Conservation (phyloP, 2,797 vertebrate species). For the Anabas testudineus region DNA sequence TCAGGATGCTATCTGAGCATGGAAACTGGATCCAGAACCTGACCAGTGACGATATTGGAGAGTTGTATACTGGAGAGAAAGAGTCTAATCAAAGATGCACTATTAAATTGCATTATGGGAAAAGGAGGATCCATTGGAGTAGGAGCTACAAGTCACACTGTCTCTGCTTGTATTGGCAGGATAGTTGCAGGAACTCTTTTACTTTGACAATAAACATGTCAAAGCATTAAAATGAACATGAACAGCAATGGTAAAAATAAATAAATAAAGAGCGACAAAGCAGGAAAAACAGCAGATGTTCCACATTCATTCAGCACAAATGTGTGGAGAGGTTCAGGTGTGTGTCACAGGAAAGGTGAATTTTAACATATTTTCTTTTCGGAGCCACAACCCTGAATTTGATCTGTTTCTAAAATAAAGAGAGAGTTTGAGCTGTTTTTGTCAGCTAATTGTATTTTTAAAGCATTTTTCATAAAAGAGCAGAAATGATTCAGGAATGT, state of each 20-base stretch:
- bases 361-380: slow-evolving; percentile 1
- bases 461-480: neutral
- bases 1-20: neutral
- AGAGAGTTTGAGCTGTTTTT: neutral
- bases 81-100: neutral
- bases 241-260: neutral
- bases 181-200: no score
- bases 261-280: neutral
- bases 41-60: neutral
- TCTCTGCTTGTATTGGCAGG: neutral
- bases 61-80: no score
- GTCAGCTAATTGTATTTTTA: neutral
- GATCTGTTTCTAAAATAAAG: neutral
- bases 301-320: slow-evolving; percentile 2
- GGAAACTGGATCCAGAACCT: neutral
- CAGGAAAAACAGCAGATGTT: slow-evolving; percentile 23
- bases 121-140: neutral
- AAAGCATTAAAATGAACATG: neutral
- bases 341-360: neutral
- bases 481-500: no score
- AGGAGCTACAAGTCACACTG: no score
- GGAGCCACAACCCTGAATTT: neutral
- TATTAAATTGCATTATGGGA: slow-evolving; percentile 3
- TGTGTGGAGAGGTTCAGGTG: slow-evolving; percentile 10
- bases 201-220: neutral